Percentiles rank a stretch among this genome's conserved stretches.
phyloP scores from a whole-genome alignment of 1,140 invertebrate genomes.

The Hycleus phaleratus region DNA sequence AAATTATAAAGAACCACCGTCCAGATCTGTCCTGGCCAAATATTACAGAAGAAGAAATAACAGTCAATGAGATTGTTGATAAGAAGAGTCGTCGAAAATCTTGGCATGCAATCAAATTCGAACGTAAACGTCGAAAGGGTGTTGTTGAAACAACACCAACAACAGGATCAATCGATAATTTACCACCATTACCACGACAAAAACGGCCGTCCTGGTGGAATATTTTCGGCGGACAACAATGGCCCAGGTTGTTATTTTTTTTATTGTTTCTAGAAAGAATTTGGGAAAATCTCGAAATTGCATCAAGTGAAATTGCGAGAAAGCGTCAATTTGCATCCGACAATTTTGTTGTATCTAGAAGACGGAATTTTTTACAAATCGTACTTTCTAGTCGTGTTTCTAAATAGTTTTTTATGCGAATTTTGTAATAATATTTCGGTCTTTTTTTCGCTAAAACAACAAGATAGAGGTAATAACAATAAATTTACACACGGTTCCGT shows the following conservation, averaged over 20 bases:
- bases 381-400: no score
- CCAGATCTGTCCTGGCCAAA: constrained; percentile 41
- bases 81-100: constrained; percentile 53
- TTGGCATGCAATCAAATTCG: constrained; percentile 62
- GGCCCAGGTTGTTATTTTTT: constrained; percentile 47
- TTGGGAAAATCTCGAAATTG: no score
- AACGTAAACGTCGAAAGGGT: constrained; percentile 58
- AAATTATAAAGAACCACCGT: constrained; percentile 30
- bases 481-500: no score
- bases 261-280: neutral
- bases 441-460: no score
- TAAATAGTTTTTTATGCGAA: no score
- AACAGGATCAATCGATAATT: constrained; percentile 35
- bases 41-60: constrained; percentile 34
- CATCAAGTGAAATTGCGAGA: no score
- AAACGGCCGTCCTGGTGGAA: constrained; percentile 81
- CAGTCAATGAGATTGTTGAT: constrained; percentile 26
- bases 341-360: no score
- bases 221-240: constrained; percentile 66
- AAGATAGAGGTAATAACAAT: no score
- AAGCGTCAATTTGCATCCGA: no score
- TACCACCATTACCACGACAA: constrained; percentile 42
- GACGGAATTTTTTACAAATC: no score
- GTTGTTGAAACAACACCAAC: constrained; percentile 41
- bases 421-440: no score